phyloP scores from a whole-genome alignment of 2,113 vertebrate species.

The Gopherus evgoodei region DNA sequence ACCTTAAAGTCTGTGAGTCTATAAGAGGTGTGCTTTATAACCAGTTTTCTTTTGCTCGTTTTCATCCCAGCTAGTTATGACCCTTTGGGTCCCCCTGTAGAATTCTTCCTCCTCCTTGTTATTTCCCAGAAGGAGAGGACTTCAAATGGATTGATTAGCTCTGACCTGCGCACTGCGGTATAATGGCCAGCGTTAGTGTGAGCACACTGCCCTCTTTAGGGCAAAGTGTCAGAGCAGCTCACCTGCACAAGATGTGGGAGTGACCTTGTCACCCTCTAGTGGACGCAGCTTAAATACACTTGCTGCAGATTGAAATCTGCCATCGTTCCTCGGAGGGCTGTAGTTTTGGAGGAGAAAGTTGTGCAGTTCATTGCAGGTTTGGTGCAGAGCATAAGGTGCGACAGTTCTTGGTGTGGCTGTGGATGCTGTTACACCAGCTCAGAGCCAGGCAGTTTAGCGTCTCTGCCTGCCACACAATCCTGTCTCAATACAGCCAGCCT shows the following conservation, averaged over 20 bases:
- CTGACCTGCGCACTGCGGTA: not conserved
- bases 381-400: not conserved
- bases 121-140: too few relatives aligned
- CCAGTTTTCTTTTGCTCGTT: not conserved
- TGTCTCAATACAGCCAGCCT: not conserved
- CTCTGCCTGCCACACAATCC: not conserved
- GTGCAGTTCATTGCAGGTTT: not conserved
- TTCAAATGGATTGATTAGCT: too few relatives aligned
- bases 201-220: not conserved
- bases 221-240: not conserved
- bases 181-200: not conserved
- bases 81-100: not conserved
- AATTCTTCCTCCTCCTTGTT: not conserved
- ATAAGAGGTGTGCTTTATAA: not conserved
- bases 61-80: not conserved
- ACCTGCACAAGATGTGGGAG: not conserved
- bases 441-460: not conserved
- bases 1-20: too few relatives aligned
- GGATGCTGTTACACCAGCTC: not conserved
- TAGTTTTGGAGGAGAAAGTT: not conserved
- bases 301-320: not conserved
- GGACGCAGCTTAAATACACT: not conserved
- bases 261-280: fast-evolving
- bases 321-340: not conserved
- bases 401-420: not conserved